Percentiles rank a stretch among this genome's conserved stretches.
Conservation (phyloP, 2,113 vertebrate species). For the Nycticryphes semicollaris region DNA sequence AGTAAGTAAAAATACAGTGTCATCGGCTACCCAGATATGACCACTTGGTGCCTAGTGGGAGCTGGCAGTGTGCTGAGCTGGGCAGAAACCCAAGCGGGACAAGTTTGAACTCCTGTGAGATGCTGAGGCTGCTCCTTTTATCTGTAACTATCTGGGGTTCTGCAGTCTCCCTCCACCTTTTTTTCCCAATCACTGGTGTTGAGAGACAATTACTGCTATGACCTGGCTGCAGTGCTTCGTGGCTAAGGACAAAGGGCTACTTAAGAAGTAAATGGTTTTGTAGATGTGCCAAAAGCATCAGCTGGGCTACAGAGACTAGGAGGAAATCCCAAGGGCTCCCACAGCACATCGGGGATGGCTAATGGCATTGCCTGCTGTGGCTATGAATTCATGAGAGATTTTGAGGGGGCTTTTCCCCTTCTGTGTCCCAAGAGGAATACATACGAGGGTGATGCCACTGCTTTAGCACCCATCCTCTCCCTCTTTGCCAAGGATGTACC, state of each 20-base stretch:
- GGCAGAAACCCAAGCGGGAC: constrained; percentile 44
- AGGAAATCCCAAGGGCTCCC: neutral
- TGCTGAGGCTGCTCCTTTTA: neutral
- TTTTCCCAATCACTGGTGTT: too few species aligned
- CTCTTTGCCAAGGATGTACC: neutral
- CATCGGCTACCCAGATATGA: neutral
- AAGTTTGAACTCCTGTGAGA: neutral
- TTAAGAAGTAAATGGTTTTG: neutral
- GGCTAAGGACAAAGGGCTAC: neutral
- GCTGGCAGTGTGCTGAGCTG: constrained; percentile 17
- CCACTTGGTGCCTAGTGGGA: neutral
- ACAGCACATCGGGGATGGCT: neutral
- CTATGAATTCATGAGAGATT: neutral
- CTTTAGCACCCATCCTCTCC: neutral
- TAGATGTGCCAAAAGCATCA: neutral
- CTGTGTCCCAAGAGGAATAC: neutral
- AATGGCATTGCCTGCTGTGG: neutral
- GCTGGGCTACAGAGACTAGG: neutral
- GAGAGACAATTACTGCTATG: neutral
- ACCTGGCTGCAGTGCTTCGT: neutral
- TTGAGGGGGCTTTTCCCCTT: neutral
- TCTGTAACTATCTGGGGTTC: neutral
- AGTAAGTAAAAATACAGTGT: constrained; percentile 45
- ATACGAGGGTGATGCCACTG: neutral
- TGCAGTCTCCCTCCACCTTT: neutral